Percentiles rank a stretch among this genome's conserved stretches.
Evolutionary conservation across 2,888 invertebrate species (phyloP).

Genomic region (Phyllotreta striolata): DNA sequence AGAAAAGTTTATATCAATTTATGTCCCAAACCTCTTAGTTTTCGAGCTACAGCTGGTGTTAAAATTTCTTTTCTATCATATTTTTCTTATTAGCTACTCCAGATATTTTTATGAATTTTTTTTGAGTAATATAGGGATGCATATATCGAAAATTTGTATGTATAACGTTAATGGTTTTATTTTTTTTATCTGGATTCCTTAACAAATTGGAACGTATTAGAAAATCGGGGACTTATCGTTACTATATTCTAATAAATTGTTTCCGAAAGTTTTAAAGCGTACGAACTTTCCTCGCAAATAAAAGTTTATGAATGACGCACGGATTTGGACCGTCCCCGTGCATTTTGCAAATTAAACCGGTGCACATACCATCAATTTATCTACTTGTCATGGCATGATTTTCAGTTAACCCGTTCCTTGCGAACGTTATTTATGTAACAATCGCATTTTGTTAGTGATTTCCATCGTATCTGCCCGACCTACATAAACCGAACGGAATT

Average conservation of each 20-base stretch:
- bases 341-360: slow-evolving; percentile 24
- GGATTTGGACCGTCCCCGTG: slow-evolving; percentile 14
- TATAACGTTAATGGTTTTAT: no score
- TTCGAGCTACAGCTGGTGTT: no score
- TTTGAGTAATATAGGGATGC: no score
- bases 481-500: background rate
- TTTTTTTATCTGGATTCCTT: no score
- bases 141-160: no score
- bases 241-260: slow-evolving; percentile 27
- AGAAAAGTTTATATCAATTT: no score
- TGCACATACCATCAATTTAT: slow-evolving; percentile 20
- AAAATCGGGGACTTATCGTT: background rate
- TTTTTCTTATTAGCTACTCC: no score
- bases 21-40: no score
- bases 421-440: slow-evolving; percentile 9
- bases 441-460: slow-evolving; percentile 13
- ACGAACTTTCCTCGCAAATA: slow-evolving; percentile 26
- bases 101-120: no score
- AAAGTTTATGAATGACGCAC: slow-evolving; percentile 22
- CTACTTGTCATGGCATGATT: slow-evolving; percentile 10
- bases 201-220: no score
- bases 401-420: slow-evolving; percentile 17
- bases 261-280: slow-evolving; percentile 17
- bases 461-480: slow-evolving; percentile 1
- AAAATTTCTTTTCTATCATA: no score